These are phyloP conservation scores for Seriola quinqueradiata DNA, from an alignment of 2,113 vertebrate genomes.

Conservation along the genomic window DNA sequence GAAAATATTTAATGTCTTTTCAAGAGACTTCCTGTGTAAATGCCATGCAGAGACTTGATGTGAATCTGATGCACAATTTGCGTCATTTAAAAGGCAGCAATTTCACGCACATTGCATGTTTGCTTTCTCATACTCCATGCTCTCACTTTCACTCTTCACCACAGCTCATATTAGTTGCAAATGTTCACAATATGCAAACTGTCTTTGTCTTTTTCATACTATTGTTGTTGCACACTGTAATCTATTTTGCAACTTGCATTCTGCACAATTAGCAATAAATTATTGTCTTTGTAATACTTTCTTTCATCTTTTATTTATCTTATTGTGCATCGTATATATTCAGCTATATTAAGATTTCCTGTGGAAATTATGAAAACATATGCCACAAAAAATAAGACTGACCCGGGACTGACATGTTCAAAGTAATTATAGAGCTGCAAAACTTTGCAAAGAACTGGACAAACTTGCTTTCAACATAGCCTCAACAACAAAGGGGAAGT, in stretches of 20 bases:
- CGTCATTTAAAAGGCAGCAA: not conserved
- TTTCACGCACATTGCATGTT: not conserved
- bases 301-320: not conserved
- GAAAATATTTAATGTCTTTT: not conserved
- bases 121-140: not conserved
- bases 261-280: not conserved
- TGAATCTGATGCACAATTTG: constrained; percentile 3
- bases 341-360: not conserved
- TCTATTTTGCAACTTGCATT: not conserved
- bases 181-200: not conserved
- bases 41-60: not conserved
- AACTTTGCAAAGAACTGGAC: not conserved
- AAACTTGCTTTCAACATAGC: constrained; percentile 34
- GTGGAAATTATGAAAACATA: not conserved
- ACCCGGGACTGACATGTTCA: not conserved
- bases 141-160: constrained; percentile 15
- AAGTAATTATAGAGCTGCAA: constrained; percentile 5
- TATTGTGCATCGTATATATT: not conserved
- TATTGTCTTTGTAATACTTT: not conserved
- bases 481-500: constrained; percentile 72
- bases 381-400: not conserved
- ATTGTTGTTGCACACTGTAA: not conserved
- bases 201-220: not conserved
- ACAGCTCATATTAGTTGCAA: not conserved
- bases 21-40: constrained; percentile 3